Conservation (phyloP, 2,797 vertebrate species). For the Lutjanus campechanus region DNA sequence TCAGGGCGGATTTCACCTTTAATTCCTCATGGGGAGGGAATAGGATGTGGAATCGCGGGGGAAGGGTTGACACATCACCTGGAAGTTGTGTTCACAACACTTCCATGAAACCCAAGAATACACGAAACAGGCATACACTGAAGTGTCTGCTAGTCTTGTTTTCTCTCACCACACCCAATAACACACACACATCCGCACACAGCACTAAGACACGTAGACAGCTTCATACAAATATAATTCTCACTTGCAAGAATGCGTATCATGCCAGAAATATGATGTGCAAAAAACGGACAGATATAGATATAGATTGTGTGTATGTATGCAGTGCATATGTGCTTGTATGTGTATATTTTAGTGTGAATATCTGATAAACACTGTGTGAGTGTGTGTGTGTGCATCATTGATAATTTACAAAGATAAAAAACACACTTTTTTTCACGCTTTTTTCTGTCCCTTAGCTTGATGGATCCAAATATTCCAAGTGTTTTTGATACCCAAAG, state of each 20-base stretch:
- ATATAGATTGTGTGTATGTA: neutral
- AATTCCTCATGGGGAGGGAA: neutral
- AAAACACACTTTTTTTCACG: neutral
- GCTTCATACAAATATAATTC: slow-evolving; percentile 20
- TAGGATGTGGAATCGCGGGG: slow-evolving; percentile 23
- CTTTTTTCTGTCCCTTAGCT: slow-evolving; percentile 19
- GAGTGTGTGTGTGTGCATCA: slow-evolving; percentile 15
- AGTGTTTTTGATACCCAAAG: slow-evolving; percentile 40
- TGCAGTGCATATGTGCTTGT: neutral
- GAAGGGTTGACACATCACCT: slow-evolving; percentile 37
- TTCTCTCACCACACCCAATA: slow-evolving; percentile 8
- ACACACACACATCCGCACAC: slow-evolving; percentile 1
- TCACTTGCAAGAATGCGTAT: slow-evolving; percentile 29
- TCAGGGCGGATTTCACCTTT: slow-evolving; percentile 30
- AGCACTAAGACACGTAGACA: slow-evolving; percentile 3
- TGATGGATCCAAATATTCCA: slow-evolving; percentile 55
- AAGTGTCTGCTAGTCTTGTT: slow-evolving; percentile 12
- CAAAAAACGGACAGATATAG: neutral
- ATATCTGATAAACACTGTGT: neutral
- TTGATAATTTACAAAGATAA: slow-evolving; percentile 14
- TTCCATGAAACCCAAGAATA: slow-evolving; percentile 17
- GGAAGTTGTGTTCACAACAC: slow-evolving; percentile 34
- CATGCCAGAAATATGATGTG: slow-evolving; percentile 17
- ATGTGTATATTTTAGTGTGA: neutral
- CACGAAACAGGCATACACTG: slow-evolving; percentile 18